Conservation (phyloP, 2,113 vertebrate species). For the human (Homo sapiens) region GRCh38 chr20:41180501-41181000, state of each 20-base stretch:
- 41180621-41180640: neutral
- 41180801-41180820: neutral
- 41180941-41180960: neutral
- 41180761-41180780: neutral
- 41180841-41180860: neutral
- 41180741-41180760: neutral
- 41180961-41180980: neutral
- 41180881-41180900: neutral
- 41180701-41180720: neutral
- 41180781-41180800: fast-evolving
- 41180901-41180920: fast-evolving
- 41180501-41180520: neutral
- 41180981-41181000: neutral
- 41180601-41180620: neutral
- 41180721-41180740: neutral
- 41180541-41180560: neutral
- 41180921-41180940: neutral
- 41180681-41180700: no score
- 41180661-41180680: neutral
- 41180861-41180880: neutral
- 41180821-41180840: neutral
- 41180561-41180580: neutral
- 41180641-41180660: neutral
- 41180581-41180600: neutral
- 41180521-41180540: neutral